Evolutionary conservation across 2,888 invertebrate species (phyloP), one percentile per base, ranked within the genome.

Genomic region (Noctua janthina): DNA sequence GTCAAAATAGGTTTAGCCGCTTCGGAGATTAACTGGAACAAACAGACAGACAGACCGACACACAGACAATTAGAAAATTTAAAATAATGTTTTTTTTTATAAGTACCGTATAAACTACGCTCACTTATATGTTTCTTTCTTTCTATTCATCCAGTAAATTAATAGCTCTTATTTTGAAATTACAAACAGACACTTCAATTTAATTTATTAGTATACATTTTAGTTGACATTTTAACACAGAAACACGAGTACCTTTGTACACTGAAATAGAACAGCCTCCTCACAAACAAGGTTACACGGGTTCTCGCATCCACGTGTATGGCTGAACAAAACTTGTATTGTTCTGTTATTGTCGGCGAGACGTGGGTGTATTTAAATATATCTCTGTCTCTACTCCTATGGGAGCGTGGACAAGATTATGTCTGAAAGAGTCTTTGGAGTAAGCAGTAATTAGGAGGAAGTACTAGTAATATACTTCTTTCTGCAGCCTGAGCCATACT

Each of bases 261-360:
- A 29, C 72, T 29, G 59, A 56, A 73, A 73, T 73, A 73, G 43
- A n/a, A 39, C 51, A 13, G 51, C 20, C 20, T 39, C 54, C n/a
- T 59, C 20, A 35, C 13, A 23, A 15, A 43, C 17, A 0, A 51
- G 51, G 20, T n/a, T n/a, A 67, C 67, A 67, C 74, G 74, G 6
- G 74, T 39, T 10, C 2, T 35, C n/a, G 11, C 3, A 6, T 64
- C 49, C 67, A 51, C 66, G 74, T 51, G 74, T 64, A 39, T 15
- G 10, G 2, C 66, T 51, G 23, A 51, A n/a, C 39, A 51, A 3
- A 17, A n/a, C 35, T 74, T 51, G 46, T 66, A 66, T 67, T 67
- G 29, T 46, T 62, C 20, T 29, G 62, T 35, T 73, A 46, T 73
- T 62, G n/a, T 59, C 7, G 49, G 10, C 23, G 1, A 8, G 1